Base-by-base conservation (phyloP, 2,888 invertebrate genomes). In the Myathropa florea region DNA sequence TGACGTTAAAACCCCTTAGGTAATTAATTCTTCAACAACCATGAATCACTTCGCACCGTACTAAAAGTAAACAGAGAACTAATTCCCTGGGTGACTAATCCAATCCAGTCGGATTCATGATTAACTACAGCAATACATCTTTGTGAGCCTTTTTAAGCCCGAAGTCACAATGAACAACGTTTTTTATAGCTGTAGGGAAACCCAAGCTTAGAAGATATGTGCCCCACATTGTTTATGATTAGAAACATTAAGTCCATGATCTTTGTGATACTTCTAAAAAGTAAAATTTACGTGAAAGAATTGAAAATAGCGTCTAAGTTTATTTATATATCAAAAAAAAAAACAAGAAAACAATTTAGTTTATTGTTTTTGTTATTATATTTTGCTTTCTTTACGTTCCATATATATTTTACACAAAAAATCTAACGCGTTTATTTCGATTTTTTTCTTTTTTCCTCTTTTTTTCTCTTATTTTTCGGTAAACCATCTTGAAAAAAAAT, bases 391-490 rank as follows among this genome's bases (percentile, higher is more conserved):
- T 76, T 79, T 70, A 83, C 64, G 82, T 83, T 83, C 73, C 86
- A 86, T 75, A 83, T 83, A 75, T 83, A 71, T 79, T 91, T 90
- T 90, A 89, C 89, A 90, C 89, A 90, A 90, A 89, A 89, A 91
- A 91, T 92, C 92, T 92, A 93, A 92, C 93, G 92, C 91, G 92
- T 91, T 92, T 91, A 91, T 91, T 93, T 91, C 91, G 92, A 91
- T 92, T 93, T 92, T 90, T 89, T 91, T 92, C 91, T 90, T 91
- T 91, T 92, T 91, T 90, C 89, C 57, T 24, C 14, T 90, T 83
- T 91, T 91, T 90, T 90, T 91, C 91, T 91, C 91, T 91, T 91
- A 89, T 91, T 91, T 92, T 92, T 91, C 91, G 91, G 90, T 90
- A 90, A 46, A 90, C 89, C 88, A 88, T 88, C 85, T 88, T 86